phyloP scores from a whole-genome alignment of 2,888 invertebrate genomes.

The Epinotia nisella region DNA sequence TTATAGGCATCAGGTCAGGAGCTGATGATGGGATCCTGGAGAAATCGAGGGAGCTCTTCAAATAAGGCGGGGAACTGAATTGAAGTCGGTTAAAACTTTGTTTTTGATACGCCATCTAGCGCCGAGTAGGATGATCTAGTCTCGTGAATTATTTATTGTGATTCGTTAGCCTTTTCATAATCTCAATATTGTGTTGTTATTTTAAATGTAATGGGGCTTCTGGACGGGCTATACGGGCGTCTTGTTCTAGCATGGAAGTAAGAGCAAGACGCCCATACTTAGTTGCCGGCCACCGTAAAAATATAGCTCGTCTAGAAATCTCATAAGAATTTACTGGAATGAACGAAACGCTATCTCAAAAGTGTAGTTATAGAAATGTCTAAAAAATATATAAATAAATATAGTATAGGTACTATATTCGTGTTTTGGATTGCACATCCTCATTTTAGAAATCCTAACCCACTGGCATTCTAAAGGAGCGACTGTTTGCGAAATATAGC shows the following conservation, averaged over 20 bases:
- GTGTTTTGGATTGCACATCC: no score
- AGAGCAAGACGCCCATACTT: no score
- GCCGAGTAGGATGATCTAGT: slow-evolving; percentile 16
- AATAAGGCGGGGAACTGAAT: neutral
- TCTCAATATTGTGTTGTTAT: slow-evolving; percentile 6
- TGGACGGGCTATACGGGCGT: no score
- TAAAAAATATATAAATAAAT: neutral
- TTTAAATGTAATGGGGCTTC: no score
- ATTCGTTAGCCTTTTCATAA: neutral
- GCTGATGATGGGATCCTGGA: neutral
- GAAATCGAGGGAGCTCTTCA: neutral
- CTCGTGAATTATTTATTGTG: neutral
- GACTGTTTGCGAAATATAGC: no score
- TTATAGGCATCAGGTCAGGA: no score
- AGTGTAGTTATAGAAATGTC: neutral
- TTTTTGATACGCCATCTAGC: slow-evolving; percentile 24
- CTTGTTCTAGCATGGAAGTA: no score
- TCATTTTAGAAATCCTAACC: no score
- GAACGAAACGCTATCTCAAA: neutral
- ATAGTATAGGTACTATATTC: no score
- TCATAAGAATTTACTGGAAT: neutral
- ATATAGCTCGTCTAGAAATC: no score
- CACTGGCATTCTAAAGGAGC: no score
- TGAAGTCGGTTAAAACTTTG: neutral
- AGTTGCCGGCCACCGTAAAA: no score